Evolutionary conservation across 2,113 vertebrate species (phyloP).

Genomic region (Heterochromis multidens): DNA sequence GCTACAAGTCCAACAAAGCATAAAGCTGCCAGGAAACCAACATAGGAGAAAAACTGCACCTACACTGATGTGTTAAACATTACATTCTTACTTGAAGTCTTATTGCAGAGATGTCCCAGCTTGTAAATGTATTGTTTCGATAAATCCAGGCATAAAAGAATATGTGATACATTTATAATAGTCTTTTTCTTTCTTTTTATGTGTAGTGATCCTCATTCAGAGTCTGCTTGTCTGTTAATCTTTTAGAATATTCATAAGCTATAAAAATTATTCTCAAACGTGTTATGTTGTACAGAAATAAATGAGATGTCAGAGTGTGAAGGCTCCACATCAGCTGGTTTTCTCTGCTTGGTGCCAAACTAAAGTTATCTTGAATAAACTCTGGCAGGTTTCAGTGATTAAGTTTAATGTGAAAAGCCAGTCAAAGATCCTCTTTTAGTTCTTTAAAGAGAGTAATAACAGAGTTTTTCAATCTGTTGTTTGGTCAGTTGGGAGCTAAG

Average conservation of each 20-base stretch:
- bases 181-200: neutral
- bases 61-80: neutral
- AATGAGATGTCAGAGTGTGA: neutral
- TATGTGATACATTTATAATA: neutral
- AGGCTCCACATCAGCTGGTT: neutral
- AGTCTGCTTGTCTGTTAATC: neutral
- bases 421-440: fast-evolving
- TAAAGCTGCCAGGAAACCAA: neutral
- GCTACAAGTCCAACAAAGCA: neutral
- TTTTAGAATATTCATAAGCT: neutral
- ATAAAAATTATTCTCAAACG: fast-evolving
- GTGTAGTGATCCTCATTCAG: neutral
- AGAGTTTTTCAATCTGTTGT: neutral
- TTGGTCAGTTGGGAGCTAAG: neutral
- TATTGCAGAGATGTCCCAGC: neutral
- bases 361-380: neutral
- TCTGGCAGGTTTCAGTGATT: neutral
- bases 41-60: neutral
- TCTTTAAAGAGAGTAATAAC: neutral
- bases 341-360: neutral
- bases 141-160: too few relatives aligned
- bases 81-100: neutral
- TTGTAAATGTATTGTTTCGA: neutral
- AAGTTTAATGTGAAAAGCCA: neutral
- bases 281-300: neutral